These are phyloP conservation scores for Cosmia pyralina DNA, from an alignment of 2,888 invertebrate species.

Conservation along the genomic window DNA sequence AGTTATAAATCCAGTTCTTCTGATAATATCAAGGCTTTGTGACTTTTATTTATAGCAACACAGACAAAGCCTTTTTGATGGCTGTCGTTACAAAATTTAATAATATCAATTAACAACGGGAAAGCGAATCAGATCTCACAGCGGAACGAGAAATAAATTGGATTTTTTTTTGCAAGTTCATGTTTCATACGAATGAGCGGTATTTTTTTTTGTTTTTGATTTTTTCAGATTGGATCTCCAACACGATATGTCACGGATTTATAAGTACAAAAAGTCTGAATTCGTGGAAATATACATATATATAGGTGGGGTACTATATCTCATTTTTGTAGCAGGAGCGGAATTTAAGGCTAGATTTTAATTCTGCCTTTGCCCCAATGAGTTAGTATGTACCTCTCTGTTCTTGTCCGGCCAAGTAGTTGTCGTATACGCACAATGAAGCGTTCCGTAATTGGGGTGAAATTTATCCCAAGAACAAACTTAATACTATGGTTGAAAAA, in stretches of 20 bases:
- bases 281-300: not conserved
- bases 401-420: no score
- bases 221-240: constrained; percentile 7
- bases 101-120: constrained; percentile 44
- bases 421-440: no score
- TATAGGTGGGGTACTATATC: not conserved
- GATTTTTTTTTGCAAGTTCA: constrained; percentile 27
- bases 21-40: not conserved
- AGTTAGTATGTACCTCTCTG: not conserved
- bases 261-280: constrained; percentile 3
- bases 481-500: no score
- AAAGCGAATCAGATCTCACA: constrained; percentile 30
- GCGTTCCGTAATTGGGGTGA: no score
- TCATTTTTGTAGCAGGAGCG: not conserved
- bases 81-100: constrained; percentile 36
- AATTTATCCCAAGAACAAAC: no score
- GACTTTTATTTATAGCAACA: constrained; percentile 28
- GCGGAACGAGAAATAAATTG: constrained; percentile 31
- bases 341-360: not conserved
- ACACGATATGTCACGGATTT: constrained; percentile 7
- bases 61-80: constrained; percentile 13
- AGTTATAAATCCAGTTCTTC: not conserved
- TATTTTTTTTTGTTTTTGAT: constrained; percentile 8
- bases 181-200: constrained; percentile 3
- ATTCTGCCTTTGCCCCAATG: no score